A percentile compares a stretch with the other conserved stretches of the same genome.
These are phyloP conservation scores for Pristionchus mayeri DNA, from an alignment of 2,888 invertebrate genomes.

Conservation along the genomic window DNA sequence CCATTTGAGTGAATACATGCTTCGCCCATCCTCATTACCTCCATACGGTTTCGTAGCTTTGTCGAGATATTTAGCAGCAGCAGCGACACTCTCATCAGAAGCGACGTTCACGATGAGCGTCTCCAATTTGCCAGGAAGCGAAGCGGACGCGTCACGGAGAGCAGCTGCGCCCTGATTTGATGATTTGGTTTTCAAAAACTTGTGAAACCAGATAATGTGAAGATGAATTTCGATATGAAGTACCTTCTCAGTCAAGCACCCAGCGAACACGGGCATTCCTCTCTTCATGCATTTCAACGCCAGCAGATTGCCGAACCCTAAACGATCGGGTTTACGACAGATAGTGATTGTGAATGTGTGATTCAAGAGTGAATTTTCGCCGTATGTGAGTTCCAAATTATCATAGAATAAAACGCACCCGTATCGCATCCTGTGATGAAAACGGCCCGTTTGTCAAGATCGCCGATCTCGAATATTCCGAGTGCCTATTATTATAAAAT, in stretches of 20 bases:
- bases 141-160: not conserved
- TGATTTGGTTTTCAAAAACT: too few relatives aligned
- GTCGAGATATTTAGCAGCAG: conserved; percentile 62
- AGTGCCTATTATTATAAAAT: not conserved
- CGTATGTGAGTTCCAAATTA: too few relatives aligned
- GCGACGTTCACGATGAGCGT: conserved; percentile 70
- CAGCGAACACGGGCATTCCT: conserved; percentile 70
- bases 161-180: not conserved
- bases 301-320: conserved; percentile 66
- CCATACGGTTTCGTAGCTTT: conserved; percentile 55
- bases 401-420: not conserved
- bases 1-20: too few relatives aligned
- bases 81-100: conserved; percentile 64
- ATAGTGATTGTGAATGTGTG: not conserved
- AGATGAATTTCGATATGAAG: not conserved
- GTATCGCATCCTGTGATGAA: conserved; percentile 43
- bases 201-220: not conserved
- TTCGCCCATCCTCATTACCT: conserved; percentile 51
- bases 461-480: not conserved
- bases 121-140: conserved; percentile 52
- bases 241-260: conserved; percentile 64
- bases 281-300: conserved; percentile 61
- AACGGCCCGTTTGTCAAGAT: conserved; percentile 15
- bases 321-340: not conserved
- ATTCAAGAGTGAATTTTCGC: too few relatives aligned